Evolutionary conservation across 2,797 vertebrate genomes (phyloP).

Genomic region (Sebastes itinus): DNA sequence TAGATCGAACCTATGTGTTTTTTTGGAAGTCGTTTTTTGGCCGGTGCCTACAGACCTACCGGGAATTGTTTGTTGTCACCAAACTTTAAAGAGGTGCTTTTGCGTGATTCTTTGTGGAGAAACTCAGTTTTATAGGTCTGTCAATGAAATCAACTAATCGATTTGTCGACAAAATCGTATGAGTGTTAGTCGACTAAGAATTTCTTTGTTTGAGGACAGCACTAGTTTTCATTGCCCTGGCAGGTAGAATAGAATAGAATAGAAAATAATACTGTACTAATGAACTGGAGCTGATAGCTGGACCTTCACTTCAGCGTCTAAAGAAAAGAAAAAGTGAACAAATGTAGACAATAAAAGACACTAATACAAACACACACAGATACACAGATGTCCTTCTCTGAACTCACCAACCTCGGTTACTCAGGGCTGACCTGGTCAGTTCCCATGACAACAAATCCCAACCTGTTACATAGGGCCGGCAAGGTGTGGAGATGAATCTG

Average conservation of each 20-base stretch:
- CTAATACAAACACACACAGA: neutral
- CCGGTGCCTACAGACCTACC: neutral
- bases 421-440: slow-evolving; percentile 54
- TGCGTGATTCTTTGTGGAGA: no score
- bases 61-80: neutral
- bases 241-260: neutral
- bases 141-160: no score
- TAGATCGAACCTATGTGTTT: neutral
- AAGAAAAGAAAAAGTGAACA: neutral
- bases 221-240: no score
- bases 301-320: neutral
- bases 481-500: slow-evolving; percentile 10
- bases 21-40: no score
- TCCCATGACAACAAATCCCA: slow-evolving; percentile 79
- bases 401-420: slow-evolving; percentile 43
- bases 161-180: no score
- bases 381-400: slow-evolving; percentile 19
- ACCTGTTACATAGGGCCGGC: neutral
- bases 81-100: neutral
- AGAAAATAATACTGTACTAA: neutral
- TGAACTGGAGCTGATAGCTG: neutral
- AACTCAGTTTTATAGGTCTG: no score
- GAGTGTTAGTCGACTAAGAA: no score
- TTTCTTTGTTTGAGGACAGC: no score
- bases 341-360: neutral